Percentiles rank a stretch among this genome's conserved stretches.
Conservation (phyloP, 2,797 vertebrate species). For the Anguilla obscura region DNA sequence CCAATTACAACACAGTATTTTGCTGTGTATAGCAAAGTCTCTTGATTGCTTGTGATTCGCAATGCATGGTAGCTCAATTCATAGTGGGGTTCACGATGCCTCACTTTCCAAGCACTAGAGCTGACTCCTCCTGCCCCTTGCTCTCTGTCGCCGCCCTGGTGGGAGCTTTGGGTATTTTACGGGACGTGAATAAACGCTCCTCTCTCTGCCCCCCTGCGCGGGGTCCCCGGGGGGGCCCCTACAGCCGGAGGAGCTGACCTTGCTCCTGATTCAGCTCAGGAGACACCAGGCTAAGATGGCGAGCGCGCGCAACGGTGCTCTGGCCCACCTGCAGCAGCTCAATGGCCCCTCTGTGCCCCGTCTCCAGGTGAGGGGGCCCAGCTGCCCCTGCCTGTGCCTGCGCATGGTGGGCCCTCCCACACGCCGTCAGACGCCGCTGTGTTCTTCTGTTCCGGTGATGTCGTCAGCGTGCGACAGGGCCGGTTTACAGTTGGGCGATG, state of each 20-base stretch:
- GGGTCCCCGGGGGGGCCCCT: constrained; percentile 76
- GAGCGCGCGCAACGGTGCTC: constrained; percentile 83
- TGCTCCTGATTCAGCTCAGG: constrained; percentile 96
- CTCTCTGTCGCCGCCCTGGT: constrained; percentile 48
- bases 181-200: constrained; percentile 46
- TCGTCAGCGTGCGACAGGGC: constrained; percentile 53
- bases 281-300: constrained; percentile 96
- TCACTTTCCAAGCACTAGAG: constrained; percentile 35
- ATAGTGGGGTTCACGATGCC: background rate
- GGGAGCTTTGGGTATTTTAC: constrained; percentile 57
- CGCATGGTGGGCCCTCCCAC: constrained; percentile 60
- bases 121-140: constrained; percentile 38
- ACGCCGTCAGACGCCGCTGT: constrained; percentile 50
- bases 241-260: constrained; percentile 96
- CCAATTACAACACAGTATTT: background rate
- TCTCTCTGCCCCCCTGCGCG: constrained; percentile 72
- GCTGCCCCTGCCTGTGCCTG: constrained; percentile 62
- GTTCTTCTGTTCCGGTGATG: constrained; percentile 43
- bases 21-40: background rate
- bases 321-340: constrained; percentile 88
- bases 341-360: constrained; percentile 85
- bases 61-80: background rate
- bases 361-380: constrained; percentile 89
- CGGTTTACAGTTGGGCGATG: too few species aligned
- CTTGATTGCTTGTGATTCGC: background rate